These are phyloP conservation scores for Macrotrachela quadricornifera DNA, from an alignment of 1,140 invertebrate species.

Conservation along the genomic window DNA sequence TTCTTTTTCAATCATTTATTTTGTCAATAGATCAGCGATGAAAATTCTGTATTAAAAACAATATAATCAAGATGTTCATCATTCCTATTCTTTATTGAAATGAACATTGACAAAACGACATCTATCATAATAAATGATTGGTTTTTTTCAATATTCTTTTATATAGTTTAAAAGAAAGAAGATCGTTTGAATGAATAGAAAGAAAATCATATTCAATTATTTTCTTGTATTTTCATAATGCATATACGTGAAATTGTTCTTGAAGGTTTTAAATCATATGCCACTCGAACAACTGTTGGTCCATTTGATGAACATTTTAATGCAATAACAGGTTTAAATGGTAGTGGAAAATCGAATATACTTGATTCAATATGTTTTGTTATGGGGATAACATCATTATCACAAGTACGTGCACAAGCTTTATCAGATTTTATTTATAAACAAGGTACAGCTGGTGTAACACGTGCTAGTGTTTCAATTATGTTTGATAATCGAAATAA, in stretches of 20 bases:
- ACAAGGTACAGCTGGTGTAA: constrained; percentile 81
- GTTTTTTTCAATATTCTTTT: too few relatives aligned
- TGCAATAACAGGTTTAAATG: constrained; percentile 92
- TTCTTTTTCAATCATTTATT: too few relatives aligned
- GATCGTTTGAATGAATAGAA: too few relatives aligned
- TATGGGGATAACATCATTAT: constrained; percentile 76
- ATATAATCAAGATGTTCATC: too few relatives aligned
- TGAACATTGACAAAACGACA: too few relatives aligned
- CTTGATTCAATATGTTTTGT: constrained; percentile 94
- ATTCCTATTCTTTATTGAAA: too few relatives aligned
- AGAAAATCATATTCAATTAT: too few relatives aligned
- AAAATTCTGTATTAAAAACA: too few relatives aligned
- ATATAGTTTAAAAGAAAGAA: too few relatives aligned
- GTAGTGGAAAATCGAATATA: constrained; percentile 94
- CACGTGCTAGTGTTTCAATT: constrained; percentile 82
- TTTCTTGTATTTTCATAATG: constrained; percentile 38
- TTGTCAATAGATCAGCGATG: too few relatives aligned
- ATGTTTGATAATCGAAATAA: constrained; percentile 78
- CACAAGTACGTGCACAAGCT: constrained; percentile 62
- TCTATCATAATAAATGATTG: too few relatives aligned
- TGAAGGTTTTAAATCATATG: constrained; percentile 97
- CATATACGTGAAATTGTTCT: constrained; percentile 76
- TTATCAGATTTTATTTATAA: constrained; percentile 90
- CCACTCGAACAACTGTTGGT: constrained; percentile 67
- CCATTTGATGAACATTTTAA: constrained; percentile 88